Percentiles rank a stretch among this genome's conserved stretches.
phyloP scores from a whole-genome alignment of 35 echinoderm and acorn worm species.

The Amphiura filiformis region DNA sequence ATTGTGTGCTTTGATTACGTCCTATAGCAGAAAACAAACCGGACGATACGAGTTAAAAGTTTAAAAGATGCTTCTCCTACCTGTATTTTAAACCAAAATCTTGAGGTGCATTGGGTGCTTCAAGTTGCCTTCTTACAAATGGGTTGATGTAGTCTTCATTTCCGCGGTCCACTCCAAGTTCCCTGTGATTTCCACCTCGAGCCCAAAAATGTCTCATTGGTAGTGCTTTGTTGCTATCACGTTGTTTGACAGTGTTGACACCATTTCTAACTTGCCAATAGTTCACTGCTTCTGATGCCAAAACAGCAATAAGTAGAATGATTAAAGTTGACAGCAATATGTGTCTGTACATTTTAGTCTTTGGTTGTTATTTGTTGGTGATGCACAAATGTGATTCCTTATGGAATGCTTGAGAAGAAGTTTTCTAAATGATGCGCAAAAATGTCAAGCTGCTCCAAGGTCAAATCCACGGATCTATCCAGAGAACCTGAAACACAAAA shows the following conservation, averaged over 20 bases:
- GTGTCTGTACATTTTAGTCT: neutral
- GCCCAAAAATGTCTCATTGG: conserved; percentile 6
- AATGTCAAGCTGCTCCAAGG: too few relatives aligned
- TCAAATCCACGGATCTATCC: too few relatives aligned
- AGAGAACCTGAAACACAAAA: too few relatives aligned
- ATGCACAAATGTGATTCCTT: too few relatives aligned
- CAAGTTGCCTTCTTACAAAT: conserved; percentile 3
- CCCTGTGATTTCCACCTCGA: neutral
- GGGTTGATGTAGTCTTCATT: neutral
- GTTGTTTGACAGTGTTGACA: neutral
- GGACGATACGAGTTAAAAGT: too few relatives aligned
- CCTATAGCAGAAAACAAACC: too few relatives aligned
- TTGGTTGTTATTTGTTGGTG: neutral
- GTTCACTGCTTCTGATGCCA: neutral
- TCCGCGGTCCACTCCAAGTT: neutral
- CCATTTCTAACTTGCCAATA: neutral
- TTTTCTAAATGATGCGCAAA: too few relatives aligned
- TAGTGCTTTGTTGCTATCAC: neutral
- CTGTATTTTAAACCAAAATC: conserved; percentile 12
- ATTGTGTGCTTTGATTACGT: too few relatives aligned
- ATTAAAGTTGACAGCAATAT: neutral
- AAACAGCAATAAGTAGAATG: neutral
- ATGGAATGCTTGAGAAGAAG: too few relatives aligned
- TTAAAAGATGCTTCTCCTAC: neutral
- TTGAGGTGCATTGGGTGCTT: neutral